Percentiles rank a stretch among this genome's conserved stretches.
phyloP scores from a whole-genome alignment of 2,888 invertebrate species.

The Teleiodes luculella region DNA sequence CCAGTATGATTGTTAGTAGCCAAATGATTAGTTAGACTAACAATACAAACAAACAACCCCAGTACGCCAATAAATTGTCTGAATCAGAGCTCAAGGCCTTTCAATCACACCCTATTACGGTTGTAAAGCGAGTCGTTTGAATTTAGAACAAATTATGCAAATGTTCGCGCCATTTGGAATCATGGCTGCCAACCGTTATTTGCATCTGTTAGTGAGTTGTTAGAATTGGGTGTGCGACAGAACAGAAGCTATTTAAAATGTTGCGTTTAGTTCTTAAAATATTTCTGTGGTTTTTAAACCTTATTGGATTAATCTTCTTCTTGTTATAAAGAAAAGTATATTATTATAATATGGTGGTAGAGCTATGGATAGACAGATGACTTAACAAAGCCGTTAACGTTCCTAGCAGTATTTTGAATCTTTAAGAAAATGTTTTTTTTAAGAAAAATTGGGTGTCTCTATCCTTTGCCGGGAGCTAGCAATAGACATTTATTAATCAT shows the following conservation, averaged over 20 bases:
- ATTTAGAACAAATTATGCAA: constrained; percentile 58
- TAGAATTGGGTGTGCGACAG: constrained; percentile 41
- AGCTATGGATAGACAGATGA: too few relatives aligned
- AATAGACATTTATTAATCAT: too few relatives aligned
- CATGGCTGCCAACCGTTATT: constrained; percentile 64
- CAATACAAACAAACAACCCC: neutral
- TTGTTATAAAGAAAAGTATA: too few relatives aligned
- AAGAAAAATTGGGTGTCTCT: too few relatives aligned
- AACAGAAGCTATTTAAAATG: constrained; percentile 37
- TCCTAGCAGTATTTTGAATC: too few relatives aligned
- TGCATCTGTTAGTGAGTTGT: constrained; percentile 69
- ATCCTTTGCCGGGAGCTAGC: too few relatives aligned
- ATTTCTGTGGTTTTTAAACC: too few relatives aligned
- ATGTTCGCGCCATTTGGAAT: constrained; percentile 68
- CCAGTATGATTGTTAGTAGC: neutral
- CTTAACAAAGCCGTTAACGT: too few relatives aligned
- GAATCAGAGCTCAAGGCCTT: constrained; percentile 32
- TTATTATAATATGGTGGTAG: too few relatives aligned
- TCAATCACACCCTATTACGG: constrained; percentile 54
- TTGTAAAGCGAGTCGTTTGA: constrained; percentile 52
- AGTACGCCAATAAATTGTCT: constrained; percentile 19
- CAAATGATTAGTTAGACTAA: neutral
- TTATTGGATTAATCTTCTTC: too few relatives aligned
- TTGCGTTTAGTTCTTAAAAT: too few relatives aligned
- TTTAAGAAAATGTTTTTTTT: too few relatives aligned